Percentiles rank a stretch among this genome's conserved stretches.
Conservation (phyloP, 1,140 invertebrate species). For the Rhyzopertha dominica region DNA sequence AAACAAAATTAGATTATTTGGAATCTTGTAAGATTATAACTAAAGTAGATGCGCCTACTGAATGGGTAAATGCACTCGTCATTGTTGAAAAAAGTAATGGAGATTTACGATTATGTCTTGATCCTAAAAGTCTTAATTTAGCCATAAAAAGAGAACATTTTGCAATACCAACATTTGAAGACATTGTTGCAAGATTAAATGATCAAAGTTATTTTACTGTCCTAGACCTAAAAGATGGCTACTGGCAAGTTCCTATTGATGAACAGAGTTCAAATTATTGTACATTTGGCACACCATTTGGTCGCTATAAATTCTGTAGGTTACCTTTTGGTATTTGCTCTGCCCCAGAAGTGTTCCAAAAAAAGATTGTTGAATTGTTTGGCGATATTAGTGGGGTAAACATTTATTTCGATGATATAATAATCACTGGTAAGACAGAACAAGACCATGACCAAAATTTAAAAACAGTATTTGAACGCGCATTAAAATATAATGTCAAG, state of each 20-base stretch:
- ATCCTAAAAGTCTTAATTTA: constrained; percentile 50
- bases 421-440: constrained; percentile 28
- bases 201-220: constrained; percentile 31
- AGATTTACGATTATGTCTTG: constrained; percentile 48
- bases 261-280: constrained; percentile 7
- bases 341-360: constrained; percentile 44
- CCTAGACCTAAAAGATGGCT: constrained; percentile 16
- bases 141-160: constrained; percentile 43
- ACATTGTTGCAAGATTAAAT: constrained; percentile 41
- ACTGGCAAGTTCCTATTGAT: constrained; percentile 11
- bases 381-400: constrained; percentile 36
- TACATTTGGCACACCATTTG: constrained; percentile 34
- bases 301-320: constrained; percentile 36
- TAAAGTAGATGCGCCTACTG: constrained; percentile 37
- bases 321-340: constrained; percentile 43
- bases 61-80: constrained; percentile 48
- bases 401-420: constrained; percentile 44
- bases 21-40: constrained; percentile 14
- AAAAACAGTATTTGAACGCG: constrained; percentile 33
- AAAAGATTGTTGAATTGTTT: constrained; percentile 36
- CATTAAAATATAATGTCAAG: constrained; percentile 35
- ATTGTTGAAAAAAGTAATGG: constrained; percentile 48
- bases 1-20: constrained; percentile 30
- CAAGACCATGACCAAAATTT: constrained; percentile 40
- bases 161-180: constrained; percentile 45